Base-by-base conservation (phyloP, 53 echinoderm and acorn worm species). In the Apostichopus leukothele region DNA sequence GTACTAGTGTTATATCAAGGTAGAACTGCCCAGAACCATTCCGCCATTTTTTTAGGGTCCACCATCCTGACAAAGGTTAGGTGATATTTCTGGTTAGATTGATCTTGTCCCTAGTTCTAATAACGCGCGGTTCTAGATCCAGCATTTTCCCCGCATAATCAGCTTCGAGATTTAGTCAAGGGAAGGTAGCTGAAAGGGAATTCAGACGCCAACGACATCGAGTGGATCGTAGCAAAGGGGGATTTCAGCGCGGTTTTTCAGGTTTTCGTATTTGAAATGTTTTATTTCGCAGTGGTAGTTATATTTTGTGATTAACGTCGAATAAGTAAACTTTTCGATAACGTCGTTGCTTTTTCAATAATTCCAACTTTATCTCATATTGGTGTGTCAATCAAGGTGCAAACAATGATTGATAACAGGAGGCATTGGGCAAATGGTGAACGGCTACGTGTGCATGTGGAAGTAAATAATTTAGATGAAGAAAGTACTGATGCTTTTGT, bases 11-110 rank as follows among this genome's bases (percentile, higher is more conserved):
- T 86, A 74, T 86, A 73, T 22, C 14, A 18, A 27, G 50, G 23
- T 8, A 86, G 74, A 86, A 73, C 74, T 74, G 73, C 74, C 87
- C 50, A 86, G 39, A 71, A 86, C 74, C 67, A 52, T 86, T 86
- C 87, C 87, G 87, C 87, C 87, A 86, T 86, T 73, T 84, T 77
- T 74, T 86, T 51, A 73, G 87, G 73, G 73, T 74, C 87, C 87
- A 52, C 74, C 55, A 16, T 86, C 73, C 87, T 54, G 74, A 86
- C 87, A 86, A 84, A 84, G 84, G 84, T 84, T 84, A 84, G 84
- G 66, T 27, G 66, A 84, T 63, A 84, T 25, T 67, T 67, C 67
- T 85, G 25, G 85, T 67, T 67, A 27, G 50, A 51, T 85, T 68
- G 85, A 85, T 63, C 85, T 67, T 85, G 67, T 67, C 57, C 66